Evolutionary conservation across 2,797 vertebrate genomes (phyloP).

Genomic region (Atherinosoma microstoma): DNA sequence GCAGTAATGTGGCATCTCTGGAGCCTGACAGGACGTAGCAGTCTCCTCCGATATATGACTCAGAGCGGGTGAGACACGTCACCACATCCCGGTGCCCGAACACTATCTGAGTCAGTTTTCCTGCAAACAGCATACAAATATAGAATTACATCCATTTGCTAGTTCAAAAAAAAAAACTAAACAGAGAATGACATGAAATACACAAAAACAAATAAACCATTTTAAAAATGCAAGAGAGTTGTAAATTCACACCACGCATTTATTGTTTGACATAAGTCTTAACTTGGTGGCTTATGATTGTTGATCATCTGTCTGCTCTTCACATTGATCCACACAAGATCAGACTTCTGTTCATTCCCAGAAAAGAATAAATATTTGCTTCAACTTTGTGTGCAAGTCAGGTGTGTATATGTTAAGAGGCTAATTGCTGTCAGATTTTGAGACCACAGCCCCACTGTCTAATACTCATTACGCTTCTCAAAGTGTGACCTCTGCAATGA

Average conservation of each 20-base stretch:
- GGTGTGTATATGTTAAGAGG: constrained; percentile 68
- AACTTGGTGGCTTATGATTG: constrained; percentile 26
- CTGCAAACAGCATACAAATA: constrained; percentile 69
- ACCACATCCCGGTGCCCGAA: constrained; percentile 98
- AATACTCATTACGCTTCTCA: constrained; percentile 72
- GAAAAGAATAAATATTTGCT: constrained; percentile 74
- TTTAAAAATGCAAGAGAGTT: neutral
- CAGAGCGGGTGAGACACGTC: constrained; percentile 93
- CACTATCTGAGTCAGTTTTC: constrained; percentile 95
- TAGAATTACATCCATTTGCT: neutral
- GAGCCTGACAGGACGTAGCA: constrained; percentile 97
- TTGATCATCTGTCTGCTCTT: constrained; percentile 52
- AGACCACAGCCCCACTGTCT: constrained; percentile 70
- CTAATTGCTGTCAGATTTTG: constrained; percentile 83
- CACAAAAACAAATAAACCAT: neutral
- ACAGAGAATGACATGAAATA: neutral
- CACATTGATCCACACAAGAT: constrained; percentile 37
- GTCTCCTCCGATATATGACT: constrained; percentile 97
- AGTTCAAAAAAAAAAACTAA: neutral
- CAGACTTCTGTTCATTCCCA: constrained; percentile 56
- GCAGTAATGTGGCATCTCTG: constrained; percentile 94
- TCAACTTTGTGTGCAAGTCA: constrained; percentile 22
- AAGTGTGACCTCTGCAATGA: constrained; percentile 77
- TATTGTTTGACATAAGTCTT: neutral
- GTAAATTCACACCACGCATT: neutral